Evolutionary conservation across 2,113 vertebrate species (phyloP).

Genomic region (Microtus ochrogaster): DNA sequence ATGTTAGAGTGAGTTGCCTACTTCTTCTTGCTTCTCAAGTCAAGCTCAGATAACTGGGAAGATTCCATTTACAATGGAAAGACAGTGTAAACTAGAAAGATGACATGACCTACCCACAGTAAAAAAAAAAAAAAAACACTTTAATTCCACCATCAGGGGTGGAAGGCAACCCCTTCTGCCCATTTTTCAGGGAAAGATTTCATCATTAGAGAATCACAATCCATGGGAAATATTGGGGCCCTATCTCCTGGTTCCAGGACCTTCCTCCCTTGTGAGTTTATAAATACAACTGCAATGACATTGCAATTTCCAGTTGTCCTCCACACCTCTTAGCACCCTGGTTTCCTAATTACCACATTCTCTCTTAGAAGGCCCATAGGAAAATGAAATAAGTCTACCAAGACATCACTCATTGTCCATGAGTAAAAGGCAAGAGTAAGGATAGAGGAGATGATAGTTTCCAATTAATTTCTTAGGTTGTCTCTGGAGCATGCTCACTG

Average conservation of each 20-base stretch:
- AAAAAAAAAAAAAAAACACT: not conserved
- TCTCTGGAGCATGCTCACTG: not conserved
- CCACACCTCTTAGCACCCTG: not conserved
- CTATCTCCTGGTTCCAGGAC: not conserved
- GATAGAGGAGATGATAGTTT: not conserved
- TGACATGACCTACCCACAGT: not conserved
- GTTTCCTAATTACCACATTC: not conserved
- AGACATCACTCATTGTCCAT: not conserved
- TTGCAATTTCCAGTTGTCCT: not conserved
- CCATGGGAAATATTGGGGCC: not conserved
- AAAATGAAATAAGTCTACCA: not conserved
- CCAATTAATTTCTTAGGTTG: not conserved
- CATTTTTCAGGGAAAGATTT: not conserved
- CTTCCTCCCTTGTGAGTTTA: not conserved
- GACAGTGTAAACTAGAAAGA: not conserved
- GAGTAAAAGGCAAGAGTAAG: not conserved
- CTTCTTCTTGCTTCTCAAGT: not conserved
- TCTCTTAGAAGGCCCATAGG: not conserved
- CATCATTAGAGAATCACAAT: not conserved
- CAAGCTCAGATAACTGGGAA: not conserved
- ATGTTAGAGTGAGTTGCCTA: not conserved
- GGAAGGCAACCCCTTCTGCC: not conserved
- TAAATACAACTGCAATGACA: not conserved
- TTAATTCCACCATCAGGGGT: not conserved
- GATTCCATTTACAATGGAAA: not conserved